Base-by-base conservation (phyloP, 2,113 vertebrate species). In the Podiceps cristatus region DNA sequence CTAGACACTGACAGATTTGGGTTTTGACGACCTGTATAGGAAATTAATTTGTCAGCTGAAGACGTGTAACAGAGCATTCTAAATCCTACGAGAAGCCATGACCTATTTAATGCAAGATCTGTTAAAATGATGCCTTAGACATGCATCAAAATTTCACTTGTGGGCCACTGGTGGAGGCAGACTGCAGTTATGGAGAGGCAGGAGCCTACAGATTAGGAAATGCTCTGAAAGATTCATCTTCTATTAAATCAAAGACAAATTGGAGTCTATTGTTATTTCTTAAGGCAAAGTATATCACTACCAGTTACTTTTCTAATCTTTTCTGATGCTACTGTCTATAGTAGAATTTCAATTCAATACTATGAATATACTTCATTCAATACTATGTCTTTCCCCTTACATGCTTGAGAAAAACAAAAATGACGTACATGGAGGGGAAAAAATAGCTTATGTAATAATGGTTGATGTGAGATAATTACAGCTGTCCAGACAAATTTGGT, bases 21-120 rank as follows among this genome's bases (percentile, higher is more conserved):
- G n/a, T 64, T 83, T 81, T 96, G 90, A 94, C 79, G 92, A 7
- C 63, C 42, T 74, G 29, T 44, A 31, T 11, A 74, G 52, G 35
- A 83, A 96, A 96, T 88, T 33, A 80, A 62, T 90, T 88, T 94
- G 79, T 94, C 94, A 96, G 71, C 55, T 92, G 78, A 83, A 93
- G 92, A 63, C 50, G 0, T 8, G 20, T 83, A 82, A 90, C 62
- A 86, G 80, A 93, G 76, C 76, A 63, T 67, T 90, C 37, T 17
- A 74, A 94, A 86, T 90, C 88, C 86, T 92, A 7, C 0, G n/a
- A 96, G 95, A 81, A 96, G 63, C 86, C 3, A 0, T 95, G 94
- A 97, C 88, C 94, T 88, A 91, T 88, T 97, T 95, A 88, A 75
- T 3, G 15, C 60, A 88, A 71, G 37, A 40, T 55, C 75, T 95